Base-by-base conservation (phyloP, 1,140 invertebrate genomes). In the Protaetia brevitarsis region DNA sequence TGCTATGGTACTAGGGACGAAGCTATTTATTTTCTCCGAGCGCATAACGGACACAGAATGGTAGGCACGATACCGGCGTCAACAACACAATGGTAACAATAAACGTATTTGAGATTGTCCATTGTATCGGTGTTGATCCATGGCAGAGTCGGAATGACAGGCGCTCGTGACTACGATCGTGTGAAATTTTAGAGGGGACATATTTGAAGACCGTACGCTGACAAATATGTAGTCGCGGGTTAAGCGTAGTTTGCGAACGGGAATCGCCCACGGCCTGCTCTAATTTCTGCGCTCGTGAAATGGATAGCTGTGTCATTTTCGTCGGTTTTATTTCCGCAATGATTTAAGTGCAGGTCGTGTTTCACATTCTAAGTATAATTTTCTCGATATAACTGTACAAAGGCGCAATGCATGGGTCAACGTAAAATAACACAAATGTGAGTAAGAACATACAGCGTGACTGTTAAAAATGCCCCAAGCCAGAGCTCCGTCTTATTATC, bases 151-250 rank as follows among this genome's bases (percentile, higher is more conserved):
- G n/a, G 21, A 31, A 62, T 36, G 60, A 62, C 60, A 23, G 36
- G 60, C 13, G 29, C 60, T 62, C 60, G 60, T 62, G 60, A 62
- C 60, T 23, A 19, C 23, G 36, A 34, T n/a, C 60, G 16, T 36
- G 60, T 62, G 60, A 36, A 62, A 62, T 36, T 62, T 36, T 62
- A 36, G 36, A 31, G 36, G 19, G 26, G 31, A 62, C 60, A 62
- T 23, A 62, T 62, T 62, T 62, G 60, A 62, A 62, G 36, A 62
- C 60, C 60, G 26, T 31, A 62, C 27, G 60, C 60, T 62, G 60
- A 62, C 60, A 62, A 62, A 62, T 62, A 31, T 62, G 21, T 21
- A 19, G 60, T 29, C 29, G 30, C 19, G 30, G 30, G 29, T 31
- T 30, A 36, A 19, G 8, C 11, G 57, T 10, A 19, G 41, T 1